Conservation (phyloP, 2,888 invertebrate species). For the Drosophila subsilvestris region DNA sequence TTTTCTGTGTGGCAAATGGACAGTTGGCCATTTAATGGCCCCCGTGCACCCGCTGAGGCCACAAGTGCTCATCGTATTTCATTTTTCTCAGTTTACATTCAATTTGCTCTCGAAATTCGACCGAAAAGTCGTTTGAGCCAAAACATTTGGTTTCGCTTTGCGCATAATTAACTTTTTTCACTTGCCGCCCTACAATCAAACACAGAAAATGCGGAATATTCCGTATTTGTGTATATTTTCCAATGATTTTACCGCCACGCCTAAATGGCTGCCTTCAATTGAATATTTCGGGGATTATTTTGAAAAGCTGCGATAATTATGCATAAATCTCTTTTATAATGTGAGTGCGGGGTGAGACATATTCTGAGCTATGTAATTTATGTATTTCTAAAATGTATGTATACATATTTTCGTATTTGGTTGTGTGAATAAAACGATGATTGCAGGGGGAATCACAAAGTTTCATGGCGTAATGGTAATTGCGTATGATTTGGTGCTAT, state of each 20-base stretch:
- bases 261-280: constrained; percentile 21
- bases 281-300: constrained; percentile 12
- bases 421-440: not conserved
- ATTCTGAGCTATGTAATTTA: not conserved
- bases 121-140: constrained; percentile 63
- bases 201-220: constrained; percentile 2
- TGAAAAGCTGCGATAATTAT: constrained; percentile 32
- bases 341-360: not conserved
- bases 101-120: constrained; percentile 50
- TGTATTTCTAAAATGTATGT: not conserved
- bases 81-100: constrained; percentile 49
- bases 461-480: not conserved
- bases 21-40: constrained; percentile 31
- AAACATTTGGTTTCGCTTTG: constrained; percentile 80
- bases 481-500: too few species aligned
- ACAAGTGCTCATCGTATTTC: constrained; percentile 41
- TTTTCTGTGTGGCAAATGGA: constrained; percentile 29
- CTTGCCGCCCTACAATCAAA: constrained; percentile 26
- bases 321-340: constrained; percentile 30
- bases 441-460: not conserved
- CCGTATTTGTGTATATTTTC: constrained; percentile 35
- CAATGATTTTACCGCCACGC: constrained; percentile 29
- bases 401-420: not conserved
- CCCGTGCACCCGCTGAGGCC: not conserved
- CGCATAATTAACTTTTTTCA: constrained; percentile 72